Base-by-base conservation (phyloP, 2,888 invertebrate species). In the Galeopsomyia nigrocyanea region DNA sequence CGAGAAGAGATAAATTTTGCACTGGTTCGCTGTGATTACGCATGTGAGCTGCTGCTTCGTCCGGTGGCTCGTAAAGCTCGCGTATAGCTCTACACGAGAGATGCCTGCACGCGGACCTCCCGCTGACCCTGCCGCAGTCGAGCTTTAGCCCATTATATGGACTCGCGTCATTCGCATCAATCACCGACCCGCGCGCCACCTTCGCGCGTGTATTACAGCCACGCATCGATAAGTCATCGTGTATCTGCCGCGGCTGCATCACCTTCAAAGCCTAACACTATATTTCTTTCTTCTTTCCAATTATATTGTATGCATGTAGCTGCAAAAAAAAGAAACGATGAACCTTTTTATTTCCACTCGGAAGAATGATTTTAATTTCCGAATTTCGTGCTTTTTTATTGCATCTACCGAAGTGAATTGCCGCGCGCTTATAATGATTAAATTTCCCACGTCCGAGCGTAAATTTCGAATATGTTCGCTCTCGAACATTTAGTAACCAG, bases 101-200 rank as follows among this genome's bases (percentile, higher is more conserved):
- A 22, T 50, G 68, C 62, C 22, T n/a, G n/a, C n/a, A 7, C 53
- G 26, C 46, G 58, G 58, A 57, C 63, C 70, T 65, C 70, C 70
- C 46, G 70, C 70, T 60, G 64, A 70, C 50, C 70, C 5, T 5
- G 3, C 5, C 22, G 17, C 22, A 2, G 21, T 31, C 31, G 47
- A n/a, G 60, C 19, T 16, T 49, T 14, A 17, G 55, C 58, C 58
- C 55, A 56, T 68, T 62, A 62, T 62, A 62, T 19, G n/a, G 47
- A 47, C 47, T 16, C 14, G 64, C 57, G 58, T 64, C 60, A 31
- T 46, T 64, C 53, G 53, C 64, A 70, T 70, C 60, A 53, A 70
- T 70, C 64, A 70, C 47, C 39, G 39, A 10, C 6, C 14, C 19
- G 22, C 46, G 16, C 17, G 17, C 17, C n/a, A 19, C 51, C n/a